phyloP scores from a whole-genome alignment of 2,797 vertebrate species.

The Mionectes olivaceus region DNA sequence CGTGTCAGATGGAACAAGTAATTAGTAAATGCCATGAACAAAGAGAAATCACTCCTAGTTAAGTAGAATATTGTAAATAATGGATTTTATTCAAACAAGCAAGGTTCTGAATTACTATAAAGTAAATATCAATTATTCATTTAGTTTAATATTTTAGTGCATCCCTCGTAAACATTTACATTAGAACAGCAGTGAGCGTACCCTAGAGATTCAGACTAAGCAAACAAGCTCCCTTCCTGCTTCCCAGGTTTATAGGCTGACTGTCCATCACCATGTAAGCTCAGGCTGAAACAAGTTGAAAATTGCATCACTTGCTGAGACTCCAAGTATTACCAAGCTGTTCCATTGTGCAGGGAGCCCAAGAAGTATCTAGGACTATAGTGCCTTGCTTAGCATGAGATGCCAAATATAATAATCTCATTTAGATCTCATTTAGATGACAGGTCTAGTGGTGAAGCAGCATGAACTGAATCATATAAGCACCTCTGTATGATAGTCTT shows the following conservation, averaged over 20 bases:
- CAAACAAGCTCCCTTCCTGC: constrained; percentile 52
- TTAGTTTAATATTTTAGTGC: constrained; percentile 80
- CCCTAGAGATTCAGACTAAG: constrained; percentile 66
- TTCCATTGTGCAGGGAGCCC: background rate
- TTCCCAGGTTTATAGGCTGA: constrained; percentile 6
- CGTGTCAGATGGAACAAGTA: constrained; percentile 73
- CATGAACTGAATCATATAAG: background rate
- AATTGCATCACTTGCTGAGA: background rate
- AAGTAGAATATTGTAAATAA: constrained; percentile 81
- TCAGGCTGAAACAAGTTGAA: background rate
- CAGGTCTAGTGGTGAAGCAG: background rate
- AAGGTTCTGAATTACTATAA: constrained; percentile 77
- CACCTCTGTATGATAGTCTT: background rate
- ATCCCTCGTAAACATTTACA: constrained; percentile 77
- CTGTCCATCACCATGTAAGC: constrained; percentile 1
- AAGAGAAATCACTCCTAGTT: constrained; percentile 78
- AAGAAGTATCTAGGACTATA: background rate
- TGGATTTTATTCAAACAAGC: constrained; percentile 82
- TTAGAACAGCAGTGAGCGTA: constrained; percentile 64
- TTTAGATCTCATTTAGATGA: background rate
- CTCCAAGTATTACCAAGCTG: constrained; percentile 1
- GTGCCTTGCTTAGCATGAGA: background rate
- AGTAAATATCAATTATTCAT: constrained; percentile 81
- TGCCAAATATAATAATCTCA: background rate
- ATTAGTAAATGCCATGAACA: constrained; percentile 77